These are phyloP conservation scores for Ceriagrion tenellum DNA, from an alignment of 2,888 invertebrate genomes.

Conservation along the genomic window DNA sequence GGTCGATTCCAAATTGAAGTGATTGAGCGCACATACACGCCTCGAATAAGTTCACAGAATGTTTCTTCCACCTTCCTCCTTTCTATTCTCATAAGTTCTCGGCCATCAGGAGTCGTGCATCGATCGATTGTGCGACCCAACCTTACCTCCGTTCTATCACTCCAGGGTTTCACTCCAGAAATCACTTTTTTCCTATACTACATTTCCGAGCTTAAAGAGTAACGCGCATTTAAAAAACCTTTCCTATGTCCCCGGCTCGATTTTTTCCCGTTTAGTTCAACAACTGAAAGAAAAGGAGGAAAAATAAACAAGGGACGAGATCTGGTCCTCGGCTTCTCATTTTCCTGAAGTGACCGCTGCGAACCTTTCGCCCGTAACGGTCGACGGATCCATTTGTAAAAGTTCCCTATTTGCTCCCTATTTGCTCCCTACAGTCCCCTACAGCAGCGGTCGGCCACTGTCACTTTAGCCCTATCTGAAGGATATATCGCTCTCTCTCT, in stretches of 20 bases:
- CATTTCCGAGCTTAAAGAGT: background rate
- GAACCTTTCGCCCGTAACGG: constrained; percentile 52
- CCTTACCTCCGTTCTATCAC: too few species aligned
- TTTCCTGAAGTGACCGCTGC: background rate
- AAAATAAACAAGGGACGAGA: background rate
- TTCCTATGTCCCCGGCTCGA: background rate
- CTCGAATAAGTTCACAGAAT: too few species aligned
- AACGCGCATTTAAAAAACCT: background rate
- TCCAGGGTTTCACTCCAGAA: background rate
- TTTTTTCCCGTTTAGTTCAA: background rate
- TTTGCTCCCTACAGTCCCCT: too few species aligned
- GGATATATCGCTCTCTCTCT: constrained; percentile 19
- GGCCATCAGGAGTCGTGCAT: background rate
- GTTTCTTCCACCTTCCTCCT: too few species aligned
- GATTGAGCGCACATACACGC: too few species aligned
- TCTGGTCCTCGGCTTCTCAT: background rate
- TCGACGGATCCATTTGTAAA: constrained; percentile 56
- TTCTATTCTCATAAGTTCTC: background rate
- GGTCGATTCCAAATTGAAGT: too few species aligned
- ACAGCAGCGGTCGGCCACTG: constrained; percentile 13
- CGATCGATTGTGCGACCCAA: too few species aligned
- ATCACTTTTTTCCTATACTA: background rate
- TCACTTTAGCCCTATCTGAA: constrained; percentile 53
- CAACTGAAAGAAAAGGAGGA: background rate
- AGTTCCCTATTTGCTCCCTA: too few species aligned